Evolutionary conservation across 2,113 vertebrate species (phyloP), one percentile per base, ranked within the genome.

Genomic region (Ceuthmochares aereus): DNA sequence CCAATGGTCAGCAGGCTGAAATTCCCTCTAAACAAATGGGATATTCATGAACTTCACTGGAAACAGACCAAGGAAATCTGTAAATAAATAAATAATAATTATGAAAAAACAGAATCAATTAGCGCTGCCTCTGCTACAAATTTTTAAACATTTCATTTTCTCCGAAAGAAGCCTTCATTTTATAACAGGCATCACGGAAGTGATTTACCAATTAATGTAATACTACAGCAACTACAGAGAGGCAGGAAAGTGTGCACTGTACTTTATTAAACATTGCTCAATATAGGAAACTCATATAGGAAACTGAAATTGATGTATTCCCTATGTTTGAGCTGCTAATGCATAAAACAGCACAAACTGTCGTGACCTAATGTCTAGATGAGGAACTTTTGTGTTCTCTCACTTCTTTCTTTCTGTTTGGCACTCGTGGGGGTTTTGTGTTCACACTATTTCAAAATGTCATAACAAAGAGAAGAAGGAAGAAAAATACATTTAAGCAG

Each of bases 231-330:
- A 19, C 29, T 74, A 32, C 47, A 73, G n/a, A 49, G 47, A 84
- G 84, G 67, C 42, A 92, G 70, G 56, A 91, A 89, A 81, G 40
- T 8, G 21, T 73, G 51, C 56, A n/a, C 21, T 34, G 26, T 30
- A 7, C 7, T 82, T 94, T 69, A 23, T 89, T 78, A 84, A 96
- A 62, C 9, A 25, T 74, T 93, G 36, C 59, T 85, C 62, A 87
- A 26, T 29, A 63, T 8, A 62, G 6, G 13, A 25, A 49, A 70
- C 36, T 21, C 59, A 81, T 32, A 73, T 1, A 9, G n/a, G n/a
- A n/a, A n/a, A n/a, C n/a, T n/a, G 91, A 96, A 93, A 64, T 49
- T 34, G 43, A 81, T 91, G 69, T 60, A 80, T 96, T 92, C 72
- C 43, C 34, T 66, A 14, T 29, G 7, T 74, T 69, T 84, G 67